A percentile compares a stretch with the other conserved stretches of the same genome.
These are phyloP conservation scores for Spondyliosoma cantharus DNA, from an alignment of 2,797 vertebrate genomes.

Conservation along the genomic window DNA sequence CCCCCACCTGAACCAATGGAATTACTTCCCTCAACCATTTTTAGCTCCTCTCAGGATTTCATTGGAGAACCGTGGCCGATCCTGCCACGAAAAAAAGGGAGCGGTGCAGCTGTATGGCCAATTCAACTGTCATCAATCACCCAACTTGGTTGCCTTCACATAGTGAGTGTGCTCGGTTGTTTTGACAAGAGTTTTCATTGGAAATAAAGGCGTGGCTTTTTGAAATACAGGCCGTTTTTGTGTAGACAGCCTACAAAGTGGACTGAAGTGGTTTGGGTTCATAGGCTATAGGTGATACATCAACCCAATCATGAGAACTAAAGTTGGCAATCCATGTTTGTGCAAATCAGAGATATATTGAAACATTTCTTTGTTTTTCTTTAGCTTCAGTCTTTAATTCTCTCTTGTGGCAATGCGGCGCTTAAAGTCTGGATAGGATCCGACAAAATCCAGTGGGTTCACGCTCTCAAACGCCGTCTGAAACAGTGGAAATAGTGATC, in stretches of 20 bases:
- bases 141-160: constrained; percentile 48
- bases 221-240: constrained; percentile 29
- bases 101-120: constrained; percentile 58
- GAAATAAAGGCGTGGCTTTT: constrained; percentile 46
- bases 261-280: background rate
- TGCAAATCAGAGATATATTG: too few relatives aligned
- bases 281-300: too few relatives aligned
- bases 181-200: constrained; percentile 69
- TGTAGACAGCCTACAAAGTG: constrained; percentile 10
- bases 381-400: too few relatives aligned
- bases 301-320: too few relatives aligned
- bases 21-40: constrained; percentile 72
- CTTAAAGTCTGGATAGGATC: too few relatives aligned
- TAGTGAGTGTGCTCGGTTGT: constrained; percentile 42
- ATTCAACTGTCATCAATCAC: constrained; percentile 83
- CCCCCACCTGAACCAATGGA: constrained; percentile 65
- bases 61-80: constrained; percentile 51
- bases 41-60: constrained; percentile 51
- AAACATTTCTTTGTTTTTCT: too few relatives aligned
- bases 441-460: too few relatives aligned
- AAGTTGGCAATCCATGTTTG: too few relatives aligned
- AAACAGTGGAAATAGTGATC: too few relatives aligned
- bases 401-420: too few relatives aligned
- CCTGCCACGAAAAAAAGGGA: constrained; percentile 30
- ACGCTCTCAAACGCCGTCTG: too few relatives aligned